These are phyloP conservation scores for Lomographa bimaculata DNA, from an alignment of 2,888 invertebrate genomes.

Conservation along the genomic window DNA sequence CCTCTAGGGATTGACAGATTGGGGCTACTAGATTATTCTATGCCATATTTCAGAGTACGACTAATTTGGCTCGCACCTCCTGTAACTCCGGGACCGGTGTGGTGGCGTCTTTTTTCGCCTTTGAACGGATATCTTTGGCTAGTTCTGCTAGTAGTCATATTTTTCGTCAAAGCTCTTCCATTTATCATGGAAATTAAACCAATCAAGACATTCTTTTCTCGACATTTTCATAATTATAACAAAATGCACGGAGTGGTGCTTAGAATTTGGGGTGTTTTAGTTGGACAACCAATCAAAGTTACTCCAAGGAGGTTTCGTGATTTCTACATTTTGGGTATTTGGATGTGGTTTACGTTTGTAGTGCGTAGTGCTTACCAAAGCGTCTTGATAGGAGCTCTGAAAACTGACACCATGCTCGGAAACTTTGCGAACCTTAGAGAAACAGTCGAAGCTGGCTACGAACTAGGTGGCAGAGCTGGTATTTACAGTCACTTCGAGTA, in stretches of 20 bases:
- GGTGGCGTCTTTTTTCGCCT: conserved; percentile 62
- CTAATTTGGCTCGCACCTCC: conserved; percentile 66
- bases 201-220: conserved; percentile 48
- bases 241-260: conserved; percentile 52
- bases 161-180: conserved; percentile 55
- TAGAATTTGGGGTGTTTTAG: conserved; percentile 60
- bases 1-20: conserved; percentile 55
- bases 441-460: conserved; percentile 51
- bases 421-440: conserved; percentile 57
- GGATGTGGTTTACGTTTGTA: conserved; percentile 70
- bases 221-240: conserved; percentile 50
- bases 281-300: conserved; percentile 60
- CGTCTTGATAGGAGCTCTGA: conserved; percentile 63
- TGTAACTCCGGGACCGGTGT: conserved; percentile 48
- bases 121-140: conserved; percentile 65
- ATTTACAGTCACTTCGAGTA: conserved; percentile 60
- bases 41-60: conserved; percentile 60
- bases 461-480: conserved; percentile 58
- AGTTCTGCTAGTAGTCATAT: conserved; percentile 48
- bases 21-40: conserved; percentile 55
- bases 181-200: conserved; percentile 47
- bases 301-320: conserved; percentile 60
- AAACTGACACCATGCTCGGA: conserved; percentile 55
- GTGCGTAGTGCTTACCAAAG: conserved; percentile 67
- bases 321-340: conserved; percentile 60